Evolutionary conservation across 2,888 invertebrate species (phyloP).

Genomic region (Eurois occulta): DNA sequence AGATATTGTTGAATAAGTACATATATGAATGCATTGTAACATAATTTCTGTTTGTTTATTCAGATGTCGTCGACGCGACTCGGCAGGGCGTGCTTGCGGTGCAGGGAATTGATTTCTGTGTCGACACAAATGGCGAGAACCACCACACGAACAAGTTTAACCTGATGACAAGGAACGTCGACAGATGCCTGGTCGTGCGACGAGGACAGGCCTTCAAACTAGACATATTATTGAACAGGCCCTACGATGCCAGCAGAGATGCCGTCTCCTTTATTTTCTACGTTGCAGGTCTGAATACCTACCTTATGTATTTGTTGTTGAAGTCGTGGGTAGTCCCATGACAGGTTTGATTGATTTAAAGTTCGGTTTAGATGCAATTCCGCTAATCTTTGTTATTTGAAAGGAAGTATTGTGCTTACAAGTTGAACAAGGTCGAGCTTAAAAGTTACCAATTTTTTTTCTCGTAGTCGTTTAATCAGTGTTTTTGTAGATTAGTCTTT

Average conservation of each 20-base stretch:
- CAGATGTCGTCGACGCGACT: slow-evolving; percentile 88
- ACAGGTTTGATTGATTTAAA: slow-evolving; percentile 5
- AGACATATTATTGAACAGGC: slow-evolving; percentile 93
- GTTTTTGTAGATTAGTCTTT: slow-evolving; percentile 36
- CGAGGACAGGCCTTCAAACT: slow-evolving; percentile 95
- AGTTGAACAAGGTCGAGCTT: background rate
- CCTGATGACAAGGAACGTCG: slow-evolving; percentile 91
- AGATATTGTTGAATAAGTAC: slow-evolving; percentile 22
- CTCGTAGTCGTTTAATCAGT: background rate
- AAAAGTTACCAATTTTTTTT: slow-evolving; percentile 5
- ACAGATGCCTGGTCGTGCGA: slow-evolving; percentile 93
- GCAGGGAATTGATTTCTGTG: slow-evolving; percentile 93
- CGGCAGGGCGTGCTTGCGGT: slow-evolving; percentile 92
- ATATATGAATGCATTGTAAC: slow-evolving; percentile 28
- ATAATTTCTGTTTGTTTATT: slow-evolving; percentile 67
- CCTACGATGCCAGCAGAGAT: slow-evolving; percentile 93
- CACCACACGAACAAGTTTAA: slow-evolving; percentile 95
- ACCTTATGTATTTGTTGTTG: background rate
- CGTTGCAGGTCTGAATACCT: slow-evolving; percentile 90
- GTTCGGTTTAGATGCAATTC: background rate
- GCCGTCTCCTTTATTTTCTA: slow-evolving; percentile 96
- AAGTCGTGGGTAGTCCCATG: background rate
- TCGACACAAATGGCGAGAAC: slow-evolving; percentile 93
- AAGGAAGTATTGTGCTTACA: slow-evolving; percentile 9
- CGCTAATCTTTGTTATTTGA: slow-evolving; percentile 3